A percentile compares a stretch with the other conserved stretches of the same genome.
These are phyloP conservation scores for Zeus faber DNA, from an alignment of 2,113 vertebrate species.

Conservation along the genomic window DNA sequence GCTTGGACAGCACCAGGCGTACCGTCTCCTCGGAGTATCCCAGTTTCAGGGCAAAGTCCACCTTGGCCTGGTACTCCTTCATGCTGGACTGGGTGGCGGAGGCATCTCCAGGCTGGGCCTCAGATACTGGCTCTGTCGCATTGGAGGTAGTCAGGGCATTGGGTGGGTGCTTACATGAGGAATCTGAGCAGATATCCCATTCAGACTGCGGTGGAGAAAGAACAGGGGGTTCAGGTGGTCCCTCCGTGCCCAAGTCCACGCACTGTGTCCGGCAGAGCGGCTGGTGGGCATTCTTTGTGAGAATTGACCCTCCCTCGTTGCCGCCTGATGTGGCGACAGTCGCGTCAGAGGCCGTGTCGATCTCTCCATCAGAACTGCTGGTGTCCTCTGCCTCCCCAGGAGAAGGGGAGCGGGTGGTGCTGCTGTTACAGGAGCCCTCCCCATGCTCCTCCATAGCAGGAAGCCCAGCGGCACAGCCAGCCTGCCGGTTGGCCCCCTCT, in stretches of 20 bases:
- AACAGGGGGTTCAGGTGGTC: constrained; percentile 77
- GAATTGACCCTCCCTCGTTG: constrained; percentile 50
- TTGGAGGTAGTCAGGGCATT: not conserved
- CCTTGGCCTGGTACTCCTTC: constrained; percentile 90
- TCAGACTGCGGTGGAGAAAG: no score
- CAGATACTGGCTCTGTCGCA: constrained; percentile 1
- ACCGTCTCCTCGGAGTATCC: constrained; percentile 95
- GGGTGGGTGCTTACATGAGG: not conserved
- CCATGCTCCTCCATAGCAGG: constrained; percentile 82
- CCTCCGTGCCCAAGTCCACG: constrained; percentile 83
- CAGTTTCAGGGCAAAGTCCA: constrained; percentile 96
- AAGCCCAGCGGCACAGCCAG: constrained; percentile 79
- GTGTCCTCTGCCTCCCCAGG: constrained; percentile 79
- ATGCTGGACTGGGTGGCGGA: constrained; percentile 40
- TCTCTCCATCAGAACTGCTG: constrained; percentile 81
- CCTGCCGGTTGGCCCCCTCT: constrained; percentile 82
- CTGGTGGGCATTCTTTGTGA: constrained; percentile 76
- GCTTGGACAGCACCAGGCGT: constrained; percentile 90
- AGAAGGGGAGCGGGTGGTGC: constrained; percentile 50
- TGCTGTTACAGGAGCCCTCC: constrained; percentile 65
- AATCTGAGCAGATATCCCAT: no score
- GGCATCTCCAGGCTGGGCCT: constrained; percentile 66
- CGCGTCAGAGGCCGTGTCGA: constrained; percentile 44
- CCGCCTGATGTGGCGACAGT: not conserved
- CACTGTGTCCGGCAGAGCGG: constrained; percentile 86